These are phyloP conservation scores for Drosophila picticornis DNA, from an alignment of 2,888 invertebrate genomes.

Conservation along the genomic window DNA sequence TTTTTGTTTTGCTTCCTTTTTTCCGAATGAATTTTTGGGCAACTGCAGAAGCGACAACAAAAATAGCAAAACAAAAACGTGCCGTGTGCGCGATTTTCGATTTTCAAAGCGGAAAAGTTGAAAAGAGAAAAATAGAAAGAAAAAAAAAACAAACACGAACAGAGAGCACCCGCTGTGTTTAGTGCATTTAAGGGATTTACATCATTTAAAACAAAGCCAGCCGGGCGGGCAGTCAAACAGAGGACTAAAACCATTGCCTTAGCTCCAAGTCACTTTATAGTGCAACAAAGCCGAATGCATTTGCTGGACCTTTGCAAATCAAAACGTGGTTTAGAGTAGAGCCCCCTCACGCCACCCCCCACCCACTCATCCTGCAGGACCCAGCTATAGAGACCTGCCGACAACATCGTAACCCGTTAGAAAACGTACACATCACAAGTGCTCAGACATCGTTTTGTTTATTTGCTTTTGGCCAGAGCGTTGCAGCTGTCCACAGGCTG, in stretches of 20 bases:
- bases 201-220: slow-evolving; percentile 68
- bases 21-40: slow-evolving; percentile 42
- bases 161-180: slow-evolving; percentile 58
- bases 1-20: slow-evolving; percentile 15
- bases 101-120: slow-evolving; percentile 27
- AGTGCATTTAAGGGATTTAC: slow-evolving; percentile 76
- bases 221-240: slow-evolving; percentile 1
- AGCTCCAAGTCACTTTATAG: slow-evolving; percentile 26
- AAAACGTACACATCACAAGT: slow-evolving; percentile 64
- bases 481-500: slow-evolving; percentile 25
- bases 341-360: slow-evolving; percentile 12
- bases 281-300: slow-evolving; percentile 57
- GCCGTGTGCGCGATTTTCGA: slow-evolving; percentile 63
- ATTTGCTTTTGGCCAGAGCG: slow-evolving; percentile 52
- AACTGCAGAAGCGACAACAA: slow-evolving; percentile 45
- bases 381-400: slow-evolving; percentile 1
- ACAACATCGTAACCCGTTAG: slow-evolving; percentile 44
- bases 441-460: slow-evolving; percentile 64
- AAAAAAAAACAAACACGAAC: slow-evolving; percentile 12
- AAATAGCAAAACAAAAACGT: slow-evolving; percentile 57
- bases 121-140: neutral
- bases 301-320: slow-evolving; percentile 56
- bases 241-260: slow-evolving; percentile 22
- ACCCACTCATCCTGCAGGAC: slow-evolving; percentile 1
- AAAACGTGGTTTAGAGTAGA: slow-evolving; percentile 55